phyloP scores from a whole-genome alignment of 2,113 vertebrate genomes.

The Silurus glanis region DNA sequence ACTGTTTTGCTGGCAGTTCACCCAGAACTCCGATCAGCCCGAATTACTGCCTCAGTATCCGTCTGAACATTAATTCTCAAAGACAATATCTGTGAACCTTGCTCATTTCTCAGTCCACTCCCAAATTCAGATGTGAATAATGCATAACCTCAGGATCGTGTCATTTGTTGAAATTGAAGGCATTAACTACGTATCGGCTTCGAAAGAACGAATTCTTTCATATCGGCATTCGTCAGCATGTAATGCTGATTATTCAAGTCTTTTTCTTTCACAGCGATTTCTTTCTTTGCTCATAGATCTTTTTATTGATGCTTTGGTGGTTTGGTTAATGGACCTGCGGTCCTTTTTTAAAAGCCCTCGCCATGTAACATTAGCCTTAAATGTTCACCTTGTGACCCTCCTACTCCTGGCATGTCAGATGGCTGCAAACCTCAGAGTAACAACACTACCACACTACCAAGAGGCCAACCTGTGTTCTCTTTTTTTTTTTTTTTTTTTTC shows the following conservation, averaged over 20 bases:
- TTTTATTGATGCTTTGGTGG: slow-evolving; percentile 7
- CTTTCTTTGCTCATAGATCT: neutral
- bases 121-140: slow-evolving; percentile 1
- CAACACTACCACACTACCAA: slow-evolving; percentile 55
- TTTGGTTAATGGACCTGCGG: slow-evolving; percentile 50
- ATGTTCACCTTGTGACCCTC: slow-evolving; percentile 52
- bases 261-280: too few species aligned
- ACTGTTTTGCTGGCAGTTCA: neutral
- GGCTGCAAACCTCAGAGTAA: slow-evolving; percentile 65
- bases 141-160: neutral
- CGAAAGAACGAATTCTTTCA: too few species aligned
- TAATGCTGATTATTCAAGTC: neutral
- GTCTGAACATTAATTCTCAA: slow-evolving; percentile 24
- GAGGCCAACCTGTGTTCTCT: slow-evolving; percentile 68
- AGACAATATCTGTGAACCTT: neutral
- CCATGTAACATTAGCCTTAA: slow-evolving; percentile 56
- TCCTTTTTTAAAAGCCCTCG: slow-evolving; percentile 53
- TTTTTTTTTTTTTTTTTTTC: neutral
- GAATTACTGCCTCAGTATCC: neutral
- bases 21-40: neutral
- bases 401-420: slow-evolving; percentile 68
- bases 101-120: slow-evolving; percentile 3
- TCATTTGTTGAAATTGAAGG: neutral
- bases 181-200: slow-evolving; percentile 33
- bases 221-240: neutral